phyloP scores from a whole-genome alignment of 2,797 vertebrate species.

The Remorina albescens region DNA sequence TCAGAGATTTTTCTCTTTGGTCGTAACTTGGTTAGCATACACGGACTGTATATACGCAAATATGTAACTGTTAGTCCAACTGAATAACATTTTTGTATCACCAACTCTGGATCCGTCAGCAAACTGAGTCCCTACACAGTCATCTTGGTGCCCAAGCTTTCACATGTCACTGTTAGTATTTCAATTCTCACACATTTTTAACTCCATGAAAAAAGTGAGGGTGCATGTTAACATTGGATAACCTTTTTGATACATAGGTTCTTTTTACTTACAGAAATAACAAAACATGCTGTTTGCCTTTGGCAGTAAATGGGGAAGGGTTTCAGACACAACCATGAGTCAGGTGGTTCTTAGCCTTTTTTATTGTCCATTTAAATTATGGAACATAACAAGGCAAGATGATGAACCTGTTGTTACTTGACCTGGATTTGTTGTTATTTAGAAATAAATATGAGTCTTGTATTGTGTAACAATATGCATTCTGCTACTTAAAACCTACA shows the following conservation, averaged over 20 bases:
- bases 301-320: no score
- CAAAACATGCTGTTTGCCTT: background rate
- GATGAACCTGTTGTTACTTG: conserved; percentile 29
- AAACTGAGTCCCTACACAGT: no score
- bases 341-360: background rate
- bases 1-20: background rate
- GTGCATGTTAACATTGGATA: no score
- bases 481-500: conserved; percentile 16
- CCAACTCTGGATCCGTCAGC: no score
- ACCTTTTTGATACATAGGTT: no score
- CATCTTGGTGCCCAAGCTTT: no score
- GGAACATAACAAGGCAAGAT: background rate
- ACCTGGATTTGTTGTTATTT: background rate
- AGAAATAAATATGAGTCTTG: background rate
- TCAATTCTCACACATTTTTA: no score
- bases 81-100: no score
- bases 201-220: no score
- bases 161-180: no score
- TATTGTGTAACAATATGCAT: conserved; percentile 1
- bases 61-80: no score
- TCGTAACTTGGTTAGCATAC: background rate
- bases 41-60: background rate
- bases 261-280: background rate
- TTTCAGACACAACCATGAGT: no score
- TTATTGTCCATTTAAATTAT: background rate